These are phyloP conservation scores for Gastrophysa polygoni DNA, from an alignment of 2,888 invertebrate genomes.

Conservation along the genomic window DNA sequence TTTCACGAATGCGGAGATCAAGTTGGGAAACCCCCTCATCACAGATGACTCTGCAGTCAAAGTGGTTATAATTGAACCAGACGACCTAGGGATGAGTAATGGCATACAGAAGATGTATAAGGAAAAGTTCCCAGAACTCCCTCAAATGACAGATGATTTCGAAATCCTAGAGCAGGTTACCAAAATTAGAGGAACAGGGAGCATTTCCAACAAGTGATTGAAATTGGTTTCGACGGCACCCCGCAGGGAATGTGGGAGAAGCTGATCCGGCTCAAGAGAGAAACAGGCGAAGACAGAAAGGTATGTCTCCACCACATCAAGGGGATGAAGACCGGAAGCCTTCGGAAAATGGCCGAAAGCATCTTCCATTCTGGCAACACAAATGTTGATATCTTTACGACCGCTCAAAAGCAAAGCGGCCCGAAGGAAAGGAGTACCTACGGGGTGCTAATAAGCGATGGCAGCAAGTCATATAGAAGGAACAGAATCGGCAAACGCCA, in stretches of 20 bases:
- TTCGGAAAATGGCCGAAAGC: not conserved
- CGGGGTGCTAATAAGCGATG: not conserved
- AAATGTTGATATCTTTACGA: not conserved
- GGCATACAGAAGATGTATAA: constrained; percentile 21
- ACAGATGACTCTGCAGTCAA: constrained; percentile 2
- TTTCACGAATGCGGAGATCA: not conserved
- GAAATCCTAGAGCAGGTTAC: constrained; percentile 7
- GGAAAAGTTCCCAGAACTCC: constrained; percentile 20
- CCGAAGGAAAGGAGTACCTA: not conserved
- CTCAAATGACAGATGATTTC: not conserved
- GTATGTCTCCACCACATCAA: not conserved
- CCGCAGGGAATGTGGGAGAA: not conserved
- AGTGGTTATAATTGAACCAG: constrained; percentile 18
- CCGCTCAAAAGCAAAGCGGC: not conserved
- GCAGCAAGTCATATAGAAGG: not conserved
- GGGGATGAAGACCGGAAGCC: not conserved
- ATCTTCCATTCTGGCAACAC: not conserved
- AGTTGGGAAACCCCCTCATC: constrained; percentile 1
- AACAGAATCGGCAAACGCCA: not conserved
- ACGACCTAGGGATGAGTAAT: constrained; percentile 13
- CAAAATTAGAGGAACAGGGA: not conserved
- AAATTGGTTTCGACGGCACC: not conserved
- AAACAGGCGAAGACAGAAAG: not conserved
- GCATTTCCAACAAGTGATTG: not conserved
- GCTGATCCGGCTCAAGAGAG: not conserved